Evolutionary conservation across 2,113 vertebrate species (phyloP).

Genomic region (Lepidiolamprologus cunningtoni): DNA sequence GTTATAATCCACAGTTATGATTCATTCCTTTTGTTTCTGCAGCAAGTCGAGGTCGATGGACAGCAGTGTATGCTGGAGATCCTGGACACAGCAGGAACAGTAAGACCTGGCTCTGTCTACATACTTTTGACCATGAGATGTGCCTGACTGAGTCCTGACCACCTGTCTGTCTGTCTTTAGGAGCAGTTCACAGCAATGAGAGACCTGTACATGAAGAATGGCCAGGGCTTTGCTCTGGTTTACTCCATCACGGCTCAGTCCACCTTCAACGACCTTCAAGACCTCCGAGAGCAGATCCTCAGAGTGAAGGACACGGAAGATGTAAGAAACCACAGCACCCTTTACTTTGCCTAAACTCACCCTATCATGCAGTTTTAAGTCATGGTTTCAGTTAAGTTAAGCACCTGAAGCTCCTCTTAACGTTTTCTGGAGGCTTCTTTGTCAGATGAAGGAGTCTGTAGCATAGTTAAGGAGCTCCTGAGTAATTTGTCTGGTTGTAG

Average conservation of each 20-base stretch:
- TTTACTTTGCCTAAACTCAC: neutral
- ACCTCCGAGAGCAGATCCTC: constrained; percentile 63
- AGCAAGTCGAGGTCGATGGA: constrained; percentile 67
- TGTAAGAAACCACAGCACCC: constrained; percentile 13
- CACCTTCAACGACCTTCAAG: constrained; percentile 65
- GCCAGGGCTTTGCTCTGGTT: constrained; percentile 66
- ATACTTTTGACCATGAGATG: neutral
- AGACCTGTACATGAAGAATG: constrained; percentile 68
- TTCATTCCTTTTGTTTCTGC: neutral
- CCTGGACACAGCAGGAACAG: constrained; percentile 60
- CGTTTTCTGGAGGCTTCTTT: neutral
- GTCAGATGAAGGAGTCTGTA: neutral
- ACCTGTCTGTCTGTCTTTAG: constrained; percentile 2
- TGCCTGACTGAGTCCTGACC: neutral
- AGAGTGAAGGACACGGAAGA: constrained; percentile 67
- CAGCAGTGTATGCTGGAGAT: constrained; percentile 67
- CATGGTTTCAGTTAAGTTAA: neutral
- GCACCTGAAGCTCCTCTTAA: neutral
- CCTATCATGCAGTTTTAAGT: neutral
- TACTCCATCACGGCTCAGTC: constrained; percentile 68
- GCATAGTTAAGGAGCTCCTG: neutral
- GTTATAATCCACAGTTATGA: neutral
- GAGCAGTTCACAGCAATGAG: constrained; percentile 68
- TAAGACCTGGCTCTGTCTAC: constrained; percentile 15
- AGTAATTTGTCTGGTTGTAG: neutral